These are phyloP conservation scores for Galerucella nymphaeae DNA, from an alignment of 2,888 invertebrate genomes.

Conservation along the genomic window DNA sequence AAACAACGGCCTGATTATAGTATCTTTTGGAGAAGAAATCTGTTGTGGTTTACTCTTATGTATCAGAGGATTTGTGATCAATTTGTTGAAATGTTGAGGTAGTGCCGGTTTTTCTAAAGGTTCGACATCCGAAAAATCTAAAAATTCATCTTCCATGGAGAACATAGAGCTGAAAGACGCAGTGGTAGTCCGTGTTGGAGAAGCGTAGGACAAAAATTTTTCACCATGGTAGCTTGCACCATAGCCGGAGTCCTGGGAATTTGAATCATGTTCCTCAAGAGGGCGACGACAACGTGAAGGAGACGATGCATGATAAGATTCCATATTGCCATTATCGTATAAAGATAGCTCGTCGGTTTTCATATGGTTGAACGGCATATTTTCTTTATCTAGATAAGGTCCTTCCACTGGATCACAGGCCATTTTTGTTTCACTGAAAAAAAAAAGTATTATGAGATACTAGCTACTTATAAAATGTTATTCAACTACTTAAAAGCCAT, in stretches of 20 bases:
- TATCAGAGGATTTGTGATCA: constrained; percentile 69
- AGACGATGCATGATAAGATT: constrained; percentile 51
- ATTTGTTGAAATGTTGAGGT: constrained; percentile 70
- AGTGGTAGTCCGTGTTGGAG: constrained; percentile 56
- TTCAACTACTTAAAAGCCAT: too few relatives aligned
- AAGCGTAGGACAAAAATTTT: constrained; percentile 54
- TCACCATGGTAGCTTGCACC: constrained; percentile 62
- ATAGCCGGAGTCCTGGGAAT: constrained; percentile 72
- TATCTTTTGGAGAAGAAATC: constrained; percentile 62
- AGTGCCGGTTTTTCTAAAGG: constrained; percentile 63
- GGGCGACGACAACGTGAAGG: constrained; percentile 59
- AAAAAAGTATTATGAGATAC: not conserved
- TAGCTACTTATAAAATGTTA: too few relatives aligned
- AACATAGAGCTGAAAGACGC: constrained; percentile 68
- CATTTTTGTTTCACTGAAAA: constrained; percentile 41
- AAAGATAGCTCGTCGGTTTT: constrained; percentile 61
- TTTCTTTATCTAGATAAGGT: constrained; percentile 57
- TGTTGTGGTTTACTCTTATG: constrained; percentile 46
- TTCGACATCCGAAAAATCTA: constrained; percentile 73
- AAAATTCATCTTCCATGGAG: constrained; percentile 74
- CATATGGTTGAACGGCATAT: constrained; percentile 54
- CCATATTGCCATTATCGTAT: constrained; percentile 56
- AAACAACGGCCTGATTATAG: constrained; percentile 62
- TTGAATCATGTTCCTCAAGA: constrained; percentile 68
- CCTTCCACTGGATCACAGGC: constrained; percentile 42